These are phyloP conservation scores for Acanthococcus lagerstroemiae DNA, from an alignment of 2,888 invertebrate species.

Conservation along the genomic window DNA sequence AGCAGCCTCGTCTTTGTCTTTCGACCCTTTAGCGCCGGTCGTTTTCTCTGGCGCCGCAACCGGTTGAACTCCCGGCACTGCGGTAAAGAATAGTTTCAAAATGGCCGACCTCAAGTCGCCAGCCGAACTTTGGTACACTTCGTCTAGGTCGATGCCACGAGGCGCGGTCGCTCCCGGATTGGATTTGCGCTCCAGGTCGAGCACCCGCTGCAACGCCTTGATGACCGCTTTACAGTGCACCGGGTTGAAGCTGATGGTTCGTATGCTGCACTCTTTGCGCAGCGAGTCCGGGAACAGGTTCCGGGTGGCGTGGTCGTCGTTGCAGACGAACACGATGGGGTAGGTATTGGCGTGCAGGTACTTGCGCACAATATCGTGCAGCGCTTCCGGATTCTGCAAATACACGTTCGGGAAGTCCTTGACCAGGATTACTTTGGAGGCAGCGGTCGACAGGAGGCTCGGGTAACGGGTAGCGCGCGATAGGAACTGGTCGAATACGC, in stretches of 20 bases:
- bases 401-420: slow-evolving; percentile 35
- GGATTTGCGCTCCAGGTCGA: slow-evolving; percentile 27
- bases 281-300: slow-evolving; percentile 29
- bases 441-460: slow-evolving; percentile 19
- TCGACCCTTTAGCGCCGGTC: neutral
- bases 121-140: slow-evolving; percentile 29
- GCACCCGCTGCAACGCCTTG: slow-evolving; percentile 27
- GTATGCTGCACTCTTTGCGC: slow-evolving; percentile 20
- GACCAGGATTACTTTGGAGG: slow-evolving; percentile 32
- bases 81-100: slow-evolving; percentile 32
- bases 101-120: slow-evolving; percentile 33
- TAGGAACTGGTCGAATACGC: slow-evolving; percentile 60
- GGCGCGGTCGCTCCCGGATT: slow-evolving; percentile 20
- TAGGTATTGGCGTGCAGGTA: slow-evolving; percentile 12
- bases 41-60: neutral
- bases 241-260: slow-evolving; percentile 32
- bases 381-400: slow-evolving; percentile 30
- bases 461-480: slow-evolving; percentile 64
- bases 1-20: slow-evolving; percentile 7
- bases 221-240: slow-evolving; percentile 28
- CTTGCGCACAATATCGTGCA: slow-evolving; percentile 33
- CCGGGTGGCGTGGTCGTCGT: slow-evolving; percentile 30
- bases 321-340: slow-evolving; percentile 33
- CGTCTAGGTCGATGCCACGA: slow-evolving; percentile 21
- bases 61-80: neutral